A percentile compares a stretch with the other conserved stretches of the same genome.
phyloP scores from a whole-genome alignment of 2,113 vertebrate species.

The Ramphastos sulfuratus region DNA sequence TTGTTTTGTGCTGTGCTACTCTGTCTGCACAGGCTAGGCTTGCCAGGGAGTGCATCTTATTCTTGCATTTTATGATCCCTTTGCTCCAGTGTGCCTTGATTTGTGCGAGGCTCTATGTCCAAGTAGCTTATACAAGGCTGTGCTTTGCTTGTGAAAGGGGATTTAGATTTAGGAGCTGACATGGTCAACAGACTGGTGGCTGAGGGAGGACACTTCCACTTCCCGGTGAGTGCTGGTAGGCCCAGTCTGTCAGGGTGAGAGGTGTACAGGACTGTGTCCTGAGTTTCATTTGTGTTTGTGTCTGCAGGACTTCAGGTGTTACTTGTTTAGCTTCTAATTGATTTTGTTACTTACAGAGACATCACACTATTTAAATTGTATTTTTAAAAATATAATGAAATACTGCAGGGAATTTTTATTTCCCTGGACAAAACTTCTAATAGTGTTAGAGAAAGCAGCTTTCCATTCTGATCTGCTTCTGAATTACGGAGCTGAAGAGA shows the following conservation, averaged over 20 bases:
- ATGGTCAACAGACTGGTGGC: background rate
- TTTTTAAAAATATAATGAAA: background rate
- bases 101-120: background rate
- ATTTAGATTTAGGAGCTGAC: background rate
- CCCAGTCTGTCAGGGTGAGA: background rate
- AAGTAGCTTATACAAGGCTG: background rate
- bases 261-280: background rate
- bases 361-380: background rate
- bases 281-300: background rate
- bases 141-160: background rate
- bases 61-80: background rate
- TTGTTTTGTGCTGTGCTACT: background rate
- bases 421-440: background rate
- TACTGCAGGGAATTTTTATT: background rate
- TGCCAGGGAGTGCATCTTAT: background rate
- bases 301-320: background rate
- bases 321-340: background rate
- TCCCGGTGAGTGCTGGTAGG: background rate
- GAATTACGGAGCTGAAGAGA: background rate
- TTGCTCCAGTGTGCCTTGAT: background rate
- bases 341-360: background rate
- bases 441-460: background rate
- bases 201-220: background rate
- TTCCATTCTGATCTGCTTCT: background rate
- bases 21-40: background rate